These are phyloP conservation scores for Lethrus apterus DNA, from an alignment of 1,140 invertebrate genomes.

Conservation along the genomic window DNA sequence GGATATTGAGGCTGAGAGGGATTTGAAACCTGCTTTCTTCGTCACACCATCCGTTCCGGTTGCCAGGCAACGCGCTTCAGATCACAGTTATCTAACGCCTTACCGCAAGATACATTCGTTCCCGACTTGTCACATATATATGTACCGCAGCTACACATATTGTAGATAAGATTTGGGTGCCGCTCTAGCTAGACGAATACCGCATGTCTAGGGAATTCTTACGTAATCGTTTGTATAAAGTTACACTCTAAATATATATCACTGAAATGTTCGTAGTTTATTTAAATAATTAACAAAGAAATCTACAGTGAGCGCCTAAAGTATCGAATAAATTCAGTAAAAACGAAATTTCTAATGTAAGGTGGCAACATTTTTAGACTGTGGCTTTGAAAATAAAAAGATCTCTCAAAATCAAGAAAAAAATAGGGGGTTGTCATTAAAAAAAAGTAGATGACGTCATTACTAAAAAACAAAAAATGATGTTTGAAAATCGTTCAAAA, in stretches of 20 bases:
- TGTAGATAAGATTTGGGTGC: conserved; percentile 30
- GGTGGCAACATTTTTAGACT: no score
- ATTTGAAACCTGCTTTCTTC: conserved; percentile 20
- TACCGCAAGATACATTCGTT: conserved; percentile 34
- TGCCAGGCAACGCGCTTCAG: conserved; percentile 26
- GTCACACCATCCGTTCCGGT: conserved; percentile 20
- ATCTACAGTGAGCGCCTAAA: no score
- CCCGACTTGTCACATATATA: conserved; percentile 32
- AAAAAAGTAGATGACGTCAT: no score
- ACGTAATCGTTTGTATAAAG: conserved; percentile 23
- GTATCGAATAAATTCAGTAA: no score
- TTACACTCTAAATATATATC: conserved; percentile 25
- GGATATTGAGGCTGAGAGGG: conserved; percentile 28
- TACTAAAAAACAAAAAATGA: no score
- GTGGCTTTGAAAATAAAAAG: no score
- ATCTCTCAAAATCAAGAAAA: no score
- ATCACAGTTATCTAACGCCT: conserved; percentile 33
- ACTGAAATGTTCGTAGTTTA: conserved; percentile 9
- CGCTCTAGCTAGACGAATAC: conserved; percentile 17
- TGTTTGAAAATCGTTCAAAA: no score
- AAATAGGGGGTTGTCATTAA: no score
- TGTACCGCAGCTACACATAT: conserved; percentile 24
- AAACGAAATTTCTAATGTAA: no score
- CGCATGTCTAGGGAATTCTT: conserved; percentile 21
- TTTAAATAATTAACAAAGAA: no score